Base-by-base conservation (phyloP, 2,113 vertebrate genomes). In the Tragelaphus buxtoni region DNA sequence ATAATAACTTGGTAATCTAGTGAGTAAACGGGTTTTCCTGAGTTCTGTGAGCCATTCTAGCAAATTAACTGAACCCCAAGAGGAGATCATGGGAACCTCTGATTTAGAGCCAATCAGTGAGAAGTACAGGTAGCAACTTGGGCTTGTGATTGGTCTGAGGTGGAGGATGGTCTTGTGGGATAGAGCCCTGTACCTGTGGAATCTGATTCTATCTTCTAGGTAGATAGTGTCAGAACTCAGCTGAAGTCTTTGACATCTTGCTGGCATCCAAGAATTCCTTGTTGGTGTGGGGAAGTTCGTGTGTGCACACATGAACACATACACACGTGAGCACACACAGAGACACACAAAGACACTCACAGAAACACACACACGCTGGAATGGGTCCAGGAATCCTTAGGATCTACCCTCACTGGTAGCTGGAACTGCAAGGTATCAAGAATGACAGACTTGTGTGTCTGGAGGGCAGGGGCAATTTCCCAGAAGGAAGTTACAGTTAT, bases 321-420 rank as follows among this genome's bases (percentile, higher is more conserved):
- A 72, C 65, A 39, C 0, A 0, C 11, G 9, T 69, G 65, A 69
- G 9, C n/a, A 72, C 0, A 0, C 7, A 74, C 35, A 74, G 3
- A 74, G 1, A 26, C 24, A 26, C 24, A 14, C 12, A 74, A 26
- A 76, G 9, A 76, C 24, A 47, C 13, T 28, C 72, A 76, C 2
- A 76, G 35, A 74, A 4, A 39, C 3, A 22, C 65, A 42, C 24
- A 45, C 39, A 76, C 72, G 45, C 72, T 32, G 74, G 16, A 77
- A 32, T 17, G 45, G 14, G 45, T 32, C 45, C 2, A 17, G 74
- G 28, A 32, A 77, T 77, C 74, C 28, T 77, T 49, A 49, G 8
- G 74, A 49, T 49, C 74, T 77, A 30, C 28, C 30, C 7, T 91
- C 39, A 63, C 18, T 28, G 26, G 30, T n/a, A 12, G 72, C 90